A percentile compares a stretch with the other conserved stretches of the same genome.
Evolutionary conservation across 1,140 invertebrate genomes (phyloP).

Genomic region (Stegodyphus dumicola): DNA sequence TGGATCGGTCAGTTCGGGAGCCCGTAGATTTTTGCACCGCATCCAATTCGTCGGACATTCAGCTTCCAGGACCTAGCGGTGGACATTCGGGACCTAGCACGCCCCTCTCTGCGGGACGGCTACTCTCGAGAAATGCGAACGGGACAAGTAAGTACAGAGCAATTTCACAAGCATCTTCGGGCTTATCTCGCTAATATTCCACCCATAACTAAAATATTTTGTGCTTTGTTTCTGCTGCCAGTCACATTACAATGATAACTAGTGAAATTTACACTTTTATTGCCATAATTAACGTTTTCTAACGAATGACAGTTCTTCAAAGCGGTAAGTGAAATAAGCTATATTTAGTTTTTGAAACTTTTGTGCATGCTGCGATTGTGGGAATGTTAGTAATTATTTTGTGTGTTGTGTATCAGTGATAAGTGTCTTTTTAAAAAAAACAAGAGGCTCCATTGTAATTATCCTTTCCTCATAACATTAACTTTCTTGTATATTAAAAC

Average conservation of each 20-base stretch:
- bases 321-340: too few relatives aligned
- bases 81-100: constrained; percentile 43
- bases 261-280: not conserved
- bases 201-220: not conserved
- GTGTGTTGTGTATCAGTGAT: too few relatives aligned
- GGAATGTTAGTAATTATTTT: too few relatives aligned
- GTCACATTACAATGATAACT: too few relatives aligned
- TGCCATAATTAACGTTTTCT: not conserved
- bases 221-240: too few relatives aligned
- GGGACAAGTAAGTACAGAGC: constrained; percentile 50
- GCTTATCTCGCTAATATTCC: not conserved
- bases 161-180: not conserved
- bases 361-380: too few relatives aligned
- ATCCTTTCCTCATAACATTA: too few relatives aligned
- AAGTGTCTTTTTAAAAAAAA: too few relatives aligned
- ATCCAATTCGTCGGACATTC: constrained; percentile 48
- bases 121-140: constrained; percentile 54
- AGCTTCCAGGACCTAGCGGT: constrained; percentile 22
- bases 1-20: constrained; percentile 52
- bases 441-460: too few relatives aligned
- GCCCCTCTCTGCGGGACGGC: constrained; percentile 49
- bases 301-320: too few relatives aligned
- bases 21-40: constrained; percentile 24
- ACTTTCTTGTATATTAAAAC: too few relatives aligned
- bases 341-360: too few relatives aligned